phyloP scores from a whole-genome alignment of 2,888 invertebrate genomes.

The Oscheius sp. region DNA sequence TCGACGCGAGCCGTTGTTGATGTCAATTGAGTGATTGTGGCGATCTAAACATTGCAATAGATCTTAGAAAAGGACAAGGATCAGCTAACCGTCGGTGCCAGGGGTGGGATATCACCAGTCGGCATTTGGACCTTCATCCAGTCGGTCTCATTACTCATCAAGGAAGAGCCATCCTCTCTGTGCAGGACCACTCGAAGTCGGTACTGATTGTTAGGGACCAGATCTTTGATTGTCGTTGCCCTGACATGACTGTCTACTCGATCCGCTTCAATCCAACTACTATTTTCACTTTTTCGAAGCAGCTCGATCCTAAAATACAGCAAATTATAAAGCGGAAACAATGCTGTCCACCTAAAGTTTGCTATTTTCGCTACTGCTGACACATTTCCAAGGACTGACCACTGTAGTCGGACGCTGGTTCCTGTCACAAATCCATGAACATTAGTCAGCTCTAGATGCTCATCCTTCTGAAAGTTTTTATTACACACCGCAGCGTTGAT shows the following conservation, averaged over 20 bases:
- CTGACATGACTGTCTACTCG: slow-evolving; percentile 60
- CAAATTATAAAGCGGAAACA: neutral
- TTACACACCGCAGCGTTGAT: neutral
- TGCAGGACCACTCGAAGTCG: slow-evolving; percentile 53
- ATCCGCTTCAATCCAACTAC: slow-evolving; percentile 55
- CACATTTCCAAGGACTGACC: slow-evolving; percentile 51
- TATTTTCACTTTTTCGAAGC: slow-evolving; percentile 37
- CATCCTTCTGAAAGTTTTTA: slow-evolving; percentile 36
- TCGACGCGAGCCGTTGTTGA: slow-evolving; percentile 48
- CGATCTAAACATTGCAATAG: slow-evolving; percentile 45
- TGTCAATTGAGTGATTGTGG: slow-evolving; percentile 43
- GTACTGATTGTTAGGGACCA: slow-evolving; percentile 54
- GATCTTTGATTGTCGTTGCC: slow-evolving; percentile 59
- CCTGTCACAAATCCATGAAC: slow-evolving; percentile 58
- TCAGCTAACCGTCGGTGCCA: slow-evolving; percentile 42
- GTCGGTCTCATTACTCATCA: slow-evolving; percentile 43
- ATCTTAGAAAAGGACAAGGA: neutral
- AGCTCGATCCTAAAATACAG: slow-evolving; percentile 44
- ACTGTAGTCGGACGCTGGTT: slow-evolving; percentile 55
- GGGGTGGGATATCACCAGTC: slow-evolving; percentile 46
- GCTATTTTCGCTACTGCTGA: slow-evolving; percentile 47
- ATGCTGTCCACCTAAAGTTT: slow-evolving; percentile 40
- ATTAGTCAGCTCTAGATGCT: slow-evolving; percentile 48
- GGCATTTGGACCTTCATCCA: slow-evolving; percentile 50
- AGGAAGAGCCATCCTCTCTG: slow-evolving; percentile 44